Base-by-base conservation (phyloP, 1,140 invertebrate species). In the Globodera ellingtonae region DNA sequence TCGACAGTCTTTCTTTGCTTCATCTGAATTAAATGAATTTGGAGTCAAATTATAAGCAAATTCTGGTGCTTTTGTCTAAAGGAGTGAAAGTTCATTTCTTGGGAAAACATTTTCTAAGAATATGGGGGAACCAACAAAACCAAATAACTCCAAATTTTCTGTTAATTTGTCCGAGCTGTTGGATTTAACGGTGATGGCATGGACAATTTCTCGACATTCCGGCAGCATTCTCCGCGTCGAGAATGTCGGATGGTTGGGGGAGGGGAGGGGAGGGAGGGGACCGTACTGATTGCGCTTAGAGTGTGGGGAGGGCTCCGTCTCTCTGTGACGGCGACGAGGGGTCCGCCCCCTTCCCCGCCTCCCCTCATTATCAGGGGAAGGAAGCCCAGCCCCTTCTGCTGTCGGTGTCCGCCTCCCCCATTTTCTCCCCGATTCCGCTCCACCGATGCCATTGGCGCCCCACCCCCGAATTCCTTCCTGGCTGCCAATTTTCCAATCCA, bases 401-500 rank as follows among this genome's bases (percentile, higher is more conserved):
- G 3, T 62, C 13, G 13, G 56, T 62, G 56, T 62, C 50, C 50
- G 50, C 50, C 50, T 13, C 50, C 56, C 10, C 56, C 56, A 62
- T 62, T 62, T 62, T 62, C 56, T 70, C 35, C 67, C 46, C 67
- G 35, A 70, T 70, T 70, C 67, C 67, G 67, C 67, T 70, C 67
- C 67, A 70, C 7, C 67, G 67, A 47, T 70, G 67, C 67, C 67
- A 47, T 44, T 10, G n/a, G 8, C 66, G 66, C 18, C 66, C 66
- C 8, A 7, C 66, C 67, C 13, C 35, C 67, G 67, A 35, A 35
- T 35, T 47, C 35, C 46, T 70, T 70, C 67, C 67, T 70, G 67
- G 67, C 67, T 70, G 67, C 67, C 67, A 70, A 70, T 70, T 70
- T 70, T 70, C 67, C 67, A 70, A 70, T 47, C 67, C 67, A 70